Conservation (phyloP, 2,113 vertebrate genomes). For the Rhynchopsitta pachyrhyncha region DNA sequence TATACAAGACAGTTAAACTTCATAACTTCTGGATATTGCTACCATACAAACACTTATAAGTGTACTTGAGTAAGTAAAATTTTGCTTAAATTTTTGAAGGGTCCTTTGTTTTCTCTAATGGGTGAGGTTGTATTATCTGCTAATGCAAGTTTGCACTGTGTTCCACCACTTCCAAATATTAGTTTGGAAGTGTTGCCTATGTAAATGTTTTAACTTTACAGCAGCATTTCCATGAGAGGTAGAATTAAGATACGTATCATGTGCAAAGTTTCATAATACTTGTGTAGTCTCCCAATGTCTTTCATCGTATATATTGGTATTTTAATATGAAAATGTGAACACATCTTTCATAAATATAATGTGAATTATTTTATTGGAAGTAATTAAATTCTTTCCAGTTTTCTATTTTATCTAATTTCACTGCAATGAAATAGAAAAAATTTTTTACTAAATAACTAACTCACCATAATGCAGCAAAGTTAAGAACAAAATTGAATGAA, state of each 20-base stretch:
- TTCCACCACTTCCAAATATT: not conserved
- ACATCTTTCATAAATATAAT: not conserved
- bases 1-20: not conserved
- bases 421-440: not conserved
- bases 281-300: fast-evolving
- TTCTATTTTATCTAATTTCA: not conserved
- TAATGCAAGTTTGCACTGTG: not conserved
- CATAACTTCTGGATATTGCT: not conserved
- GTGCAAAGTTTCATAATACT: not conserved
- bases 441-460: not conserved
- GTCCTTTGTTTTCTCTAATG: not conserved
- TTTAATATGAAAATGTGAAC: not conserved
- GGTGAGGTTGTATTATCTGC: not conserved
- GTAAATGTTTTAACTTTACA: not conserved
- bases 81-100: not conserved
- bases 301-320: not conserved
- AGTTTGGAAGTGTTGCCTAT: not conserved
- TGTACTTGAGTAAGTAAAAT: not conserved
- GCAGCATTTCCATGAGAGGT: not conserved
- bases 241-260: not conserved
- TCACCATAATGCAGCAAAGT: not conserved
- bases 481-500: not conserved
- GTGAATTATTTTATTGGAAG: not conserved
- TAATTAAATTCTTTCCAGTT: not conserved
- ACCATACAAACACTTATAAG: not conserved